Evolutionary conservation across 2,888 invertebrate species (phyloP), one percentile per base, ranked within the genome.

Genomic region (Caenorhabditis sp.): DNA sequence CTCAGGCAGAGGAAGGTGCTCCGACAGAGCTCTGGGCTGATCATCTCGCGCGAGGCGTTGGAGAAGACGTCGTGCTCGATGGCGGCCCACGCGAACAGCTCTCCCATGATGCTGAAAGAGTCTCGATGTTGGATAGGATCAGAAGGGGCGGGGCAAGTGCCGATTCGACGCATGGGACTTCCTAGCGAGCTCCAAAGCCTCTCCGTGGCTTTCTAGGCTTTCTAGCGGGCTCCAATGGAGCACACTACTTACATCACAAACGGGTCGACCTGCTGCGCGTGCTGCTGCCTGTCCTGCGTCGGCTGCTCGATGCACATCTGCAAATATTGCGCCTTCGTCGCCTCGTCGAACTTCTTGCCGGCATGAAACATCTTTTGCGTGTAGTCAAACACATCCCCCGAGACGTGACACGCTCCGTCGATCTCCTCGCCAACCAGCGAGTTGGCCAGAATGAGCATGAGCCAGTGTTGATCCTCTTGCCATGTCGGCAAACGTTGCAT

Each of bases 401-500:
- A 68, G 22, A 87, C 68, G 35, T 86, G 84, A 54, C 89, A 89
- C 1, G 85, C 70, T 28, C 87, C 87, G 38, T 89, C 88, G 24
- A 80, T 38, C 44, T 89, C 88, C 56, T 89, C 88, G 2, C 81
- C 81, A 22, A 87, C 86, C 4, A 89, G 61, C 12, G 87, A 85
- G 22, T 84, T 79, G 16, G 85, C 88, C 63, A 94, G 90, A 70
- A 97, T 95, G 90, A 97, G 94, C 31, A 96, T 93, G 35, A 96
- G 94, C 97, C 97, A 97, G 92, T 97, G 96, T 26, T 97, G 93
- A 93, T 97, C 96, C 93, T 97, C 97, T 91, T 96, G 96, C 41
- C 96, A 93, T 66, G 94, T 94, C 80, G 95, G 94, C 35, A 96
- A 92, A 73, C 94, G 93, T n/a, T 38, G 41, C 26, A 89, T 83